phyloP scores from a whole-genome alignment of 2,797 vertebrate genomes.

The Ammospiza maritima region DNA sequence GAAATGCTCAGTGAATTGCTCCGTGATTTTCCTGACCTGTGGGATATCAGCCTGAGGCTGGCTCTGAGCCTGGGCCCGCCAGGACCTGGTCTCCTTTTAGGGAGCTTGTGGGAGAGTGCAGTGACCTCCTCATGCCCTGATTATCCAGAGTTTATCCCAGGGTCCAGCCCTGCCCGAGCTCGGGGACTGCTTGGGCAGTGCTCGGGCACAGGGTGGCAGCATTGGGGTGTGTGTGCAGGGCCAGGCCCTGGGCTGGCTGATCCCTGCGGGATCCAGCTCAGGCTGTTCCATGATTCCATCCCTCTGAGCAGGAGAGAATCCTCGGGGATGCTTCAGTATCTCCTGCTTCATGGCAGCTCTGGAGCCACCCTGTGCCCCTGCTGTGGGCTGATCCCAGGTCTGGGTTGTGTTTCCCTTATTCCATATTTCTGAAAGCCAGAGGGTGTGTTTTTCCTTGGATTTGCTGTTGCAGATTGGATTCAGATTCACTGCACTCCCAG shows the following conservation, averaged over 20 bases:
- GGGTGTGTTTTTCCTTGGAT: not conserved
- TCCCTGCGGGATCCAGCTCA: not conserved
- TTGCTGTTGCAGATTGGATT: not conserved
- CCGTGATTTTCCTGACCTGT: accelerated
- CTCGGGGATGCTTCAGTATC: not conserved
- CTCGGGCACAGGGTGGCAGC: not conserved
- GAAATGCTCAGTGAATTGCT: not conserved
- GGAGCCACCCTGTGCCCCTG: not conserved
- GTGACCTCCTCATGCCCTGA: accelerated
- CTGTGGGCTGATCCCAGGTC: not conserved
- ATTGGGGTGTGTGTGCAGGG: not conserved
- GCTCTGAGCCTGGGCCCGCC: not conserved
- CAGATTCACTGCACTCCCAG: not conserved
- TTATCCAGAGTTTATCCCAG: not conserved
- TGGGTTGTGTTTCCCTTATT: not conserved
- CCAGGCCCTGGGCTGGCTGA: not conserved
- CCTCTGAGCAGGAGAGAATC: not conserved
- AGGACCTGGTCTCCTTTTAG: not conserved
- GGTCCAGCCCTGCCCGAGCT: not conserved
- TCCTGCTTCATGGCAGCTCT: not conserved
- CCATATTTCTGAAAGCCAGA: not conserved
- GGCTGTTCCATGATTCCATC: not conserved
- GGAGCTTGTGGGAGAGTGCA: not conserved
- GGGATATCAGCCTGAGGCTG: not conserved
- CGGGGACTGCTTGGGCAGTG: not conserved